Conservation (phyloP, 1,140 invertebrate species). For the Cydia amplana region DNA sequence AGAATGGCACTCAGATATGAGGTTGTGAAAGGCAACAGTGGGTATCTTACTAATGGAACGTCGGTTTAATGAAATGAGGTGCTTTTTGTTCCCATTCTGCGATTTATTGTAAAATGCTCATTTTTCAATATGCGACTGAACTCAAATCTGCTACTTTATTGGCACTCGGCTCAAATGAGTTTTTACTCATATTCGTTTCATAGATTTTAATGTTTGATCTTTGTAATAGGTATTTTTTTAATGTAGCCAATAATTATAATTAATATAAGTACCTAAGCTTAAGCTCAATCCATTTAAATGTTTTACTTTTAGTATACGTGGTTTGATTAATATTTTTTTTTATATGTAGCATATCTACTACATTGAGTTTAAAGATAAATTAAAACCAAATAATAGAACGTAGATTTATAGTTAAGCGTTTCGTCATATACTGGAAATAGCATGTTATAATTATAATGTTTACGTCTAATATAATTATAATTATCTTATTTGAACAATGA, state of each 20-base stretch:
- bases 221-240: background rate
- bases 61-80: conserved; percentile 71
- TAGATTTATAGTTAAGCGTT: no score
- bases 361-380: no score
- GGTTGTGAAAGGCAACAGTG: background rate
- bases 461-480: no score
- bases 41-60: conserved; percentile 66
- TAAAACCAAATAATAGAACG: no score
- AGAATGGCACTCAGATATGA: background rate
- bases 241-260: background rate
- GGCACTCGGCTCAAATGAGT: conserved; percentile 24
- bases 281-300: background rate
- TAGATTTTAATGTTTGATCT: background rate
- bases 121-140: conserved; percentile 60
- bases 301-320: background rate
- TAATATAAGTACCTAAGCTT: background rate
- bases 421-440: no score
- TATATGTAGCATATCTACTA: no score
- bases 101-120: conserved; percentile 64
- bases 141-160: conserved; percentile 47
- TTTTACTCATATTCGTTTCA: conserved; percentile 17
- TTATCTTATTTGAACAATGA: no score
- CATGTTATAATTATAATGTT: no score
- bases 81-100: conserved; percentile 51
- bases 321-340: no score